phyloP scores from a whole-genome alignment of 2,888 invertebrate species.

The Hyposoter didymator region DNA sequence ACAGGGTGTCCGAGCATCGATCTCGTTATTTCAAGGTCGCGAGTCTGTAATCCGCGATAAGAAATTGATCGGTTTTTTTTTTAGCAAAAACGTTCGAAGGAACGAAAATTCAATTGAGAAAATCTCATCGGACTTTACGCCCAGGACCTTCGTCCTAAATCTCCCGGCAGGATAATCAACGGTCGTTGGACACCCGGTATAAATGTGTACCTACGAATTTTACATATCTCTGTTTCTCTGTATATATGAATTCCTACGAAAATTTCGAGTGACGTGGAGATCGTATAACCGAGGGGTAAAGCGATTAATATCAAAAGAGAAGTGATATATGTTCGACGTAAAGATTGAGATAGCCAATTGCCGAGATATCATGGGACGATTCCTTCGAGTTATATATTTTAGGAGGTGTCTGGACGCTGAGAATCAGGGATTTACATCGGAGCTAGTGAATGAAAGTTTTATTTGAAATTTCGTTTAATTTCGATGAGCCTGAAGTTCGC shows the following conservation, averaged over 20 bases:
- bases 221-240: background rate
- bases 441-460: background rate
- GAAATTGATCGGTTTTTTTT: background rate
- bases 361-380: conserved; percentile 19
- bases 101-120: no score
- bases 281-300: conserved; percentile 4
- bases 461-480: no score
- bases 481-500: no score
- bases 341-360: conserved; percentile 21
- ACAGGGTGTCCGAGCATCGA: conserved; percentile 12
- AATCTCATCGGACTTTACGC: background rate
- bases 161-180: background rate
- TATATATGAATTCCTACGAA: background rate
- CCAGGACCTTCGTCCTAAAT: background rate
- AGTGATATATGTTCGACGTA: conserved; percentile 28
- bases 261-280: conserved; percentile 13
- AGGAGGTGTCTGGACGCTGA: background rate
- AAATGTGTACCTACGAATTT: background rate
- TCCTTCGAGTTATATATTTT: background rate
- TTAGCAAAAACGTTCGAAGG: no score
- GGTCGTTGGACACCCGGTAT: background rate
- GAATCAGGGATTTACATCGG: background rate
- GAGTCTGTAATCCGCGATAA: background rate
- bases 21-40: background rate
- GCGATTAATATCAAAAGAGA: conserved; percentile 34